Conservation (phyloP, 2,113 vertebrate species). For the Leptodactylus fuscus region DNA sequence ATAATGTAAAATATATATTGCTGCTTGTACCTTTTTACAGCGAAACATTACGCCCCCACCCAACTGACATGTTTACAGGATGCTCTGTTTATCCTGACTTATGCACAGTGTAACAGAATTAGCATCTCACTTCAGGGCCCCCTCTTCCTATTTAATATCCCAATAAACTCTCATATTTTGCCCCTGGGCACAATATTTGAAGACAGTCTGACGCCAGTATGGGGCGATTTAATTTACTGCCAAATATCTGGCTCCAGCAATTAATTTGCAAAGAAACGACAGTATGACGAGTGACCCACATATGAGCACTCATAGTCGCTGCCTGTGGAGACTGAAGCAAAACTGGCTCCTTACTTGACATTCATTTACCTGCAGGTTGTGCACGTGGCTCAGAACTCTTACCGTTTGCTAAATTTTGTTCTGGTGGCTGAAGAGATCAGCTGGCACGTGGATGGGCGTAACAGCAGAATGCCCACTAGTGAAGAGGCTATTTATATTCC, state of each 20-base stretch:
- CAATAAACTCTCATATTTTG: not conserved
- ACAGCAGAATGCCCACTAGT: not conserved
- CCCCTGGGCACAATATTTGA: not conserved
- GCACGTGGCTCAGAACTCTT: not conserved
- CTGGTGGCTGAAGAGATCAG: not conserved
- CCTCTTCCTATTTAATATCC: not conserved
- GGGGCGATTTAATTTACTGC: conserved; percentile 4
- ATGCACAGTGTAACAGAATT: not conserved
- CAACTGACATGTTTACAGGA: not conserved
- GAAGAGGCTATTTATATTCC: conserved; percentile 24
- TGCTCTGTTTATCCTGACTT: not conserved
- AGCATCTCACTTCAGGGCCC: not conserved
- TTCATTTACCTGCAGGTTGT: conserved; percentile 28
- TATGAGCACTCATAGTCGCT: conserved; percentile 7
- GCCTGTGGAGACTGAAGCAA: not conserved
- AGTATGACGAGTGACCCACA: conserved; percentile 17
- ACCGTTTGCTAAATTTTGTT: not conserved
- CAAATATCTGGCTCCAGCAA: conserved; percentile 31
- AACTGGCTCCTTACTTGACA: not conserved
- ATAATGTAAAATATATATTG: not conserved
- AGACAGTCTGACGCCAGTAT: not conserved
- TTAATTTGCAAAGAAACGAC: conserved; percentile 24
- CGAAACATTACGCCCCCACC: too few species aligned
- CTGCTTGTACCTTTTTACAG: not conserved
- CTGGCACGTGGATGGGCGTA: not conserved